Conservation (phyloP, 2,797 vertebrate species). For the Melanotaenia pygmaea region DNA sequence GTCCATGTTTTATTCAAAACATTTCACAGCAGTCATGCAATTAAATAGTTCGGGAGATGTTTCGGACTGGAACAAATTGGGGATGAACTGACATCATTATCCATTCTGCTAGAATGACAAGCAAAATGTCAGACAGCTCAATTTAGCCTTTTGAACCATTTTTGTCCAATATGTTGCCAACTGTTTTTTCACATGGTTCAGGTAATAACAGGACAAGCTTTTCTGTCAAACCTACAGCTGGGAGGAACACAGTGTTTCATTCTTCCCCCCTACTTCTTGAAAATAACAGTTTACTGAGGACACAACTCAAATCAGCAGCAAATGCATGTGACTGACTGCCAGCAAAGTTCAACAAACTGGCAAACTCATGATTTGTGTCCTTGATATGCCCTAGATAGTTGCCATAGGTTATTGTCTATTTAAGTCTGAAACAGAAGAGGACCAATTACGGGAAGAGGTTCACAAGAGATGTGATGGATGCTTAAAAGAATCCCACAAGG, state of each 20-base stretch:
- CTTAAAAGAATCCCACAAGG: slow-evolving; percentile 66
- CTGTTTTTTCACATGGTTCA: slow-evolving; percentile 27
- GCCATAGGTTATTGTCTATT: slow-evolving; percentile 68
- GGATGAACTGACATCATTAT: background rate
- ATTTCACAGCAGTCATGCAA: background rate
- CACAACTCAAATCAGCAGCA: slow-evolving; percentile 45
- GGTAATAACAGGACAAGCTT: slow-evolving; percentile 64
- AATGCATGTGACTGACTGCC: slow-evolving; percentile 53
- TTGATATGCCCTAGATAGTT: slow-evolving; percentile 60
- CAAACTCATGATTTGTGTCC: slow-evolving; percentile 66
- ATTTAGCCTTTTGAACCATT: slow-evolving; percentile 30
- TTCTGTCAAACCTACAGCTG: slow-evolving; percentile 55
- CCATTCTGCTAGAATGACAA: background rate
- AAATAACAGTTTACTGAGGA: slow-evolving; percentile 57
- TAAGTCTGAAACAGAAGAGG: slow-evolving; percentile 71
- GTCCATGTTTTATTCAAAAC: background rate
- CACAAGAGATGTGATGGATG: slow-evolving; percentile 59
- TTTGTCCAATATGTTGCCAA: slow-evolving; percentile 18
- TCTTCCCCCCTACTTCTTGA: slow-evolving; percentile 47
- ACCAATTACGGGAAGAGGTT: slow-evolving; percentile 72
- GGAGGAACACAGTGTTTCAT: slow-evolving; percentile 47
- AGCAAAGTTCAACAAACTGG: slow-evolving; percentile 41
- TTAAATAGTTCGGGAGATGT: background rate
- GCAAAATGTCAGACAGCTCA: slow-evolving; percentile 20
- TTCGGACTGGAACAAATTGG: slow-evolving; percentile 6